Evolutionary conservation across 1,140 invertebrate species (phyloP).

Genomic region (Nomia melanderi): DNA sequence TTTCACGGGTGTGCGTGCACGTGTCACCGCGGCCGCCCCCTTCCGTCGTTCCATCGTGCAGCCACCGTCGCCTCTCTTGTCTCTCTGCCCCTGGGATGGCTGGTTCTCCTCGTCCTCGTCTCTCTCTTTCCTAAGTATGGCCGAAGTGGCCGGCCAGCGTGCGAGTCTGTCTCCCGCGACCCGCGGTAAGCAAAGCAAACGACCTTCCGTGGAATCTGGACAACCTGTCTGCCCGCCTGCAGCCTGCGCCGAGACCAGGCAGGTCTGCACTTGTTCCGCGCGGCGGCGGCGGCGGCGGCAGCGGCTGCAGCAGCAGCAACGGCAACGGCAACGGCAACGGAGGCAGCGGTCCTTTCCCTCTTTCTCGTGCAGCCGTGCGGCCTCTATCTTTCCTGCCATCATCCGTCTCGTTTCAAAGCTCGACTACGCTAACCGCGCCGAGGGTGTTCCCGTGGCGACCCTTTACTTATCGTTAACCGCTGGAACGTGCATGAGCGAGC

Average conservation of each 20-base stretch:
- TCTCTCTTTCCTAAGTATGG: conserved; percentile 54
- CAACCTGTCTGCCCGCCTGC: conserved; percentile 80
- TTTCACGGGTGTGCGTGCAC: conserved; percentile 57
- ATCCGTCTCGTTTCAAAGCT: conserved; percentile 53
- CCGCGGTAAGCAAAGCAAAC: conserved; percentile 81
- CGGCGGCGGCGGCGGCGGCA: conserved; percentile 60
- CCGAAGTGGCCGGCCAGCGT: conserved; percentile 69
- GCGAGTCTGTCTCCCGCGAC: conserved; percentile 73
- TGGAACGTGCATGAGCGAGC: conserved; percentile 1
- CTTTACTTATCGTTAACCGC: conserved; percentile 61
- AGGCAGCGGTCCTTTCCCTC: neutral
- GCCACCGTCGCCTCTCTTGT: neutral
- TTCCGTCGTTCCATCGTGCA: conserved; percentile 1
- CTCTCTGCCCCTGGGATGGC: neutral
- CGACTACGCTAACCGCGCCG: conserved; percentile 47
- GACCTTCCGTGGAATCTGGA: conserved; percentile 82
- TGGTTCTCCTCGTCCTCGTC: neutral
- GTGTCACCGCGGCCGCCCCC: conserved; percentile 32
- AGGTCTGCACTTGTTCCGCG: conserved; percentile 71
- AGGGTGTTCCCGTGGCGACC: conserved; percentile 60
- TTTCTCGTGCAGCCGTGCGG: conserved; percentile 20
- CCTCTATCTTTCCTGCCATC: conserved; percentile 18
- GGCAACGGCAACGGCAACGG: too few species aligned
- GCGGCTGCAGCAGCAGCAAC: conserved; percentile 55
- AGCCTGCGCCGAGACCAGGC: conserved; percentile 71